Conservation (phyloP, 92 coral and sea anemone species). For the Epizoanthus illoricatus region DNA sequence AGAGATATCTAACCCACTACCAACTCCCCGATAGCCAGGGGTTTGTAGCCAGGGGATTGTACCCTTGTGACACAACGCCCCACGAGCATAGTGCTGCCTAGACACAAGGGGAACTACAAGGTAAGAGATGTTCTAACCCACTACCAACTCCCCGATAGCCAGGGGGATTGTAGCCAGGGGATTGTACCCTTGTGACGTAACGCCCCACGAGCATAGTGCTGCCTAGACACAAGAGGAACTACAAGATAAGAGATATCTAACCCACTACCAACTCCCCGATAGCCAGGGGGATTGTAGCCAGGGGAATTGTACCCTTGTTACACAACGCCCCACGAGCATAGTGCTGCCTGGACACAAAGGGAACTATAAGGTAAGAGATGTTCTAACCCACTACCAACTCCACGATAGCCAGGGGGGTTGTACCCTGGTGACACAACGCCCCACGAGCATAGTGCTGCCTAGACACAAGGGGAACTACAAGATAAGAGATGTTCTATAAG, state of each 20-base stretch:
- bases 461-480: not conserved
- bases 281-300: conserved; percentile 64
- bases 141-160: conserved; percentile 84
- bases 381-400: conserved; percentile 58
- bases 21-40: conserved; percentile 56
- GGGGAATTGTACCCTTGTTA: conserved; percentile 53
- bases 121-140: not conserved
- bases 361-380: not conserved
- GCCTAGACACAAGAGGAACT: conserved; percentile 38
- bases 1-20: not conserved
- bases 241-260: not conserved
- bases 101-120: not conserved
- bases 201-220: conserved; percentile 70
- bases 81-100: conserved; percentile 80
- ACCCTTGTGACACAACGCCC: conserved; percentile 68
- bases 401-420: conserved; percentile 69
- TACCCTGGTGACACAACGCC: conserved; percentile 69
- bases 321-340: conserved; percentile 72
- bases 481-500: not conserved
- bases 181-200: conserved; percentile 75
- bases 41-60: conserved; percentile 23
- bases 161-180: too few species aligned
- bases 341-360: conserved; percentile 51
- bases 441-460: conserved; percentile 79
- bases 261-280: conserved; percentile 40